Percentiles rank a stretch among this genome's conserved stretches.
phyloP scores from a whole-genome alignment of 2,888 invertebrate species.

The Psylliodes chrysocephalus region DNA sequence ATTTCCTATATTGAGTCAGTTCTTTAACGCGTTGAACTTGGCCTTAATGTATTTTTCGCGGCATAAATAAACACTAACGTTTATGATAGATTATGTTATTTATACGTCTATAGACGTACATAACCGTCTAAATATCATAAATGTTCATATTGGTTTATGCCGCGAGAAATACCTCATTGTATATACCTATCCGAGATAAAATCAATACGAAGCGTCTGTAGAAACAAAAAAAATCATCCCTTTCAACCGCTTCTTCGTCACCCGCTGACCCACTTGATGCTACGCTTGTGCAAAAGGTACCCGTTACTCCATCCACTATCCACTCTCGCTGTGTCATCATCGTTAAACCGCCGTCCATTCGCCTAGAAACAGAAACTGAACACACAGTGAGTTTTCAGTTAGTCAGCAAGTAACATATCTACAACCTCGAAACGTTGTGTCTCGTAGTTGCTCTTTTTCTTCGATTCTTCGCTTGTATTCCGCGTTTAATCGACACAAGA shows the following conservation, averaged over 20 bases:
- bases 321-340: not conserved
- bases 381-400: not conserved
- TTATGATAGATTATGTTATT: too few species aligned
- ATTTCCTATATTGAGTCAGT: too few species aligned
- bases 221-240: constrained; percentile 9
- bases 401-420: not conserved
- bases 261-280: constrained; percentile 6
- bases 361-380: not conserved
- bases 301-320: constrained; percentile 18
- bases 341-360: not conserved
- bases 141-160: too few species aligned
- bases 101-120: too few species aligned
- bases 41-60: too few species aligned
- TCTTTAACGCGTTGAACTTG: too few species aligned
- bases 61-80: too few species aligned
- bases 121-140: too few species aligned
- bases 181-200: too few species aligned
- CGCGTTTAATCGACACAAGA: not conserved
- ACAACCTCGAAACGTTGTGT: not conserved
- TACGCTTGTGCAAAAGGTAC: constrained; percentile 34
- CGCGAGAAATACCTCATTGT: too few species aligned
- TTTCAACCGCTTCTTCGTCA: not conserved
- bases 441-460: not conserved
- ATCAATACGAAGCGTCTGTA: not conserved
- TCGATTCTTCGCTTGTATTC: constrained; percentile 10